Conservation (phyloP, 2,888 invertebrate species). For the Tetranychus piercei region DNA sequence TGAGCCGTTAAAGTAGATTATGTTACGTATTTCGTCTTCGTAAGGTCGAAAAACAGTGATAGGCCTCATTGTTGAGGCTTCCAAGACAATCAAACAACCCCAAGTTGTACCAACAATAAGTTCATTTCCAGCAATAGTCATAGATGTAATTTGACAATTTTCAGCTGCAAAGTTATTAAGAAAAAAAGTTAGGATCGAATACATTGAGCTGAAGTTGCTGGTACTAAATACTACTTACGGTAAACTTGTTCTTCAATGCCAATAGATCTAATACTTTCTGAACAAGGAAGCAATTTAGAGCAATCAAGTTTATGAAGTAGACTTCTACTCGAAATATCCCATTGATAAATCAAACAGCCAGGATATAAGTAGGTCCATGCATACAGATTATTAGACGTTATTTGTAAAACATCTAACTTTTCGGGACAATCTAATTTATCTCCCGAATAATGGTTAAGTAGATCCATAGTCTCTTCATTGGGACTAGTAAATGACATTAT, state of each 20-base stretch:
- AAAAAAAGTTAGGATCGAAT: not conserved
- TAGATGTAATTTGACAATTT: constrained; percentile 46
- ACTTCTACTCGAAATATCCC: constrained; percentile 49
- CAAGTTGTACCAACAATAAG: constrained; percentile 81
- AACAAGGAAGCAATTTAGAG: constrained; percentile 73
- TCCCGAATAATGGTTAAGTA: constrained; percentile 42
- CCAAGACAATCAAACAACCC: constrained; percentile 81
- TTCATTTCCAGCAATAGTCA: constrained; percentile 47
- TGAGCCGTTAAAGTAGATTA: constrained; percentile 29
- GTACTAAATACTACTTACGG: constrained; percentile 36
- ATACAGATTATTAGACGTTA: constrained; percentile 41
- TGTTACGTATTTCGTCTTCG: constrained; percentile 52
- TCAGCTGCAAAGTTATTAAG: constrained; percentile 29
- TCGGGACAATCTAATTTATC: constrained; percentile 34
- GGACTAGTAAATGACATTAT: constrained; percentile 42
- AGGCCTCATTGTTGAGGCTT: constrained; percentile 56
- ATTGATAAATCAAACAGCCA: constrained; percentile 70
- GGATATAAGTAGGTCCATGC: constrained; percentile 63
- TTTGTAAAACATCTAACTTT: constrained; percentile 49
- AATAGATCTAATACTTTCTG: constrained; percentile 73
- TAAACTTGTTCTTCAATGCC: constrained; percentile 69
- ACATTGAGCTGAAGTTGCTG: not conserved
- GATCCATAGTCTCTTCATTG: constrained; percentile 46
- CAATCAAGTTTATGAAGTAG: constrained; percentile 67
- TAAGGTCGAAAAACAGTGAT: constrained; percentile 81